Evolutionary conservation across 2,888 invertebrate species (phyloP).

Genomic region (Dryocosmus kuriphilus): DNA sequence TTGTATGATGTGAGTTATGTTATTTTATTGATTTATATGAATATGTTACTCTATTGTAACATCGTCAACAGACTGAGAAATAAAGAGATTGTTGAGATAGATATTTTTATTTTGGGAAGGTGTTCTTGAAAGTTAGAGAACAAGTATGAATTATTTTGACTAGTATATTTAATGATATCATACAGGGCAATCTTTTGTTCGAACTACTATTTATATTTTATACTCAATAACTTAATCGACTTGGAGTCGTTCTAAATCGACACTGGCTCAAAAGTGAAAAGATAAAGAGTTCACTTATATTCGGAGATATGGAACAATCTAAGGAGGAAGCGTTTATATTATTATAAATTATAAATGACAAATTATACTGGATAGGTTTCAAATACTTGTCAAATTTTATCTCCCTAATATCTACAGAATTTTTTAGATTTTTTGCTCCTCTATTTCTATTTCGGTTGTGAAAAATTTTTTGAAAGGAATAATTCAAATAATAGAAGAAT

Average conservation of each 20-base stretch:
- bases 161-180: conserved; percentile 73
- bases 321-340: background rate
- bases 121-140: background rate
- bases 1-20: conserved; percentile 16
- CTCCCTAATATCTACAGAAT: background rate
- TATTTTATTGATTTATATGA: conserved; percentile 19
- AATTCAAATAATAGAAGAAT: too few species aligned
- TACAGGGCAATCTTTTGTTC: conserved; percentile 68
- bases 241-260: background rate
- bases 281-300: background rate
- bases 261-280: background rate
- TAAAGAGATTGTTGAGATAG: conserved; percentile 32
- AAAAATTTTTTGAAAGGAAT: background rate
- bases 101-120: background rate
- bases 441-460: background rate
- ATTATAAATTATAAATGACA: background rate
- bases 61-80: conserved; percentile 29
- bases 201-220: conserved; percentile 15
- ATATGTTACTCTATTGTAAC: conserved; percentile 30
- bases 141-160: conserved; percentile 66
- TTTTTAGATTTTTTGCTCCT: background rate
- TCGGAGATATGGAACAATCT: background rate
- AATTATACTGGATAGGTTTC: background rate
- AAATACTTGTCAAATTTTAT: background rate
- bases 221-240: conserved; percentile 10